Conservation (phyloP, 2,113 vertebrate species). For the Sitta europaea region DNA sequence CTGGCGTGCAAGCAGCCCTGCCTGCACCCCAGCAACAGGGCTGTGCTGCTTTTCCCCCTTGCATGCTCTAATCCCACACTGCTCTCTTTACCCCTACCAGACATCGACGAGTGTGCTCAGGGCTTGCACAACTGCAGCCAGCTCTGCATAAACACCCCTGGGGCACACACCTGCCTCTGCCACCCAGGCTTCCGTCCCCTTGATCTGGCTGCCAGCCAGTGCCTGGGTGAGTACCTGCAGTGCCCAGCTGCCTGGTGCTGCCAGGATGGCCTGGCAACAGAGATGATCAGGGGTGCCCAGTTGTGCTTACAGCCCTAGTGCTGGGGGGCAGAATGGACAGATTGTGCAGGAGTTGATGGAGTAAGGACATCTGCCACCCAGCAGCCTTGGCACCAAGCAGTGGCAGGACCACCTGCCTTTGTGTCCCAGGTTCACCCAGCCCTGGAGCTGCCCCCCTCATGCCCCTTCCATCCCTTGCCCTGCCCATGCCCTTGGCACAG, state of each 20-base stretch:
- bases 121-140: constrained; percentile 54
- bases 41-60: neutral
- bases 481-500: neutral
- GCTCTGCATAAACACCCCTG: constrained; percentile 33
- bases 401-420: neutral
- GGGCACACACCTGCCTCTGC: constrained; percentile 30
- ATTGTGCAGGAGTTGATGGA: neutral
- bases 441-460: neutral
- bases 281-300: neutral
- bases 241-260: neutral
- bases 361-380: neutral
- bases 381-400: neutral
- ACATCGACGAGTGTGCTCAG: constrained; percentile 30
- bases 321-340: neutral
- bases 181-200: neutral
- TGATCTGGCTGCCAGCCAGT: neutral
- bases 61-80: fast-evolving
- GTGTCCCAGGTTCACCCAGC: neutral
- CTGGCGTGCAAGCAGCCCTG: neutral
- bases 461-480: neutral
- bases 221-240: constrained; percentile 30
- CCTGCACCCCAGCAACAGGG: neutral
- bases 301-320: neutral
- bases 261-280: neutral
- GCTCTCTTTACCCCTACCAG: neutral